Base-by-base conservation (phyloP, 2,113 vertebrate genomes). In the Lipotes vexillifer region DNA sequence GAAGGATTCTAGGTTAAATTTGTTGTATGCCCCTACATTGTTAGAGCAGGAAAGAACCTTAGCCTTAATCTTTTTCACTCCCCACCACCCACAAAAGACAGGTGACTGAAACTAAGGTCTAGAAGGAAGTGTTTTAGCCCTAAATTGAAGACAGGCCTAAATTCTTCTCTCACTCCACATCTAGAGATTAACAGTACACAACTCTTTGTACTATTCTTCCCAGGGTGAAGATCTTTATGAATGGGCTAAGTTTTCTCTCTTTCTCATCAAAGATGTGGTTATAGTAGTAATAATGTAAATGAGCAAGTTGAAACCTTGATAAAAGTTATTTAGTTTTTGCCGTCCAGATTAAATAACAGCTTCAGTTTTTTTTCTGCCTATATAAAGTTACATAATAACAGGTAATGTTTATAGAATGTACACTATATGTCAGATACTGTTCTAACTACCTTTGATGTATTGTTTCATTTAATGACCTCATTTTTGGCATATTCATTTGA, bases 311-410 rank as follows among this genome's bases (percentile, higher is more conserved):
- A 93, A 97, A 90, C 75, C 17, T 93, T 97, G 71, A 80, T 81
- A 46, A 88, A 91, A 88, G 46, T 65, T 97, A n/a, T 27, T 90
- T 84, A 83, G 57, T 77, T 97, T 97, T 95, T 91, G 36, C 41
- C 17, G 74, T 96, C 5, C 61, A 93, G 31, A 66, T 77, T 88
- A 96, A 94, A 18, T 95, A 91, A 85, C 38, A 65, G 10, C 8
- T 86, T 95, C 44, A 88, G 18, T 55, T 74, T 94, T 96, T 81
- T 71, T 85, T 66, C 5, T 61, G 3, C 41, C 61, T 59, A 17
- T 71, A 52, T 78, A 92, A 88, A 74, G 33, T 78, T 93, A 91
- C 6, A 68, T 75, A 82, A 7, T 49, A 92, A 71, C n/a, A 75
- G 41, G 23, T 95, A 92, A 86, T 88, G 27, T 82, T 92, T 92